phyloP scores from a whole-genome alignment of 2,797 vertebrate genomes.

The Syngnathus rostellatus region DNA sequence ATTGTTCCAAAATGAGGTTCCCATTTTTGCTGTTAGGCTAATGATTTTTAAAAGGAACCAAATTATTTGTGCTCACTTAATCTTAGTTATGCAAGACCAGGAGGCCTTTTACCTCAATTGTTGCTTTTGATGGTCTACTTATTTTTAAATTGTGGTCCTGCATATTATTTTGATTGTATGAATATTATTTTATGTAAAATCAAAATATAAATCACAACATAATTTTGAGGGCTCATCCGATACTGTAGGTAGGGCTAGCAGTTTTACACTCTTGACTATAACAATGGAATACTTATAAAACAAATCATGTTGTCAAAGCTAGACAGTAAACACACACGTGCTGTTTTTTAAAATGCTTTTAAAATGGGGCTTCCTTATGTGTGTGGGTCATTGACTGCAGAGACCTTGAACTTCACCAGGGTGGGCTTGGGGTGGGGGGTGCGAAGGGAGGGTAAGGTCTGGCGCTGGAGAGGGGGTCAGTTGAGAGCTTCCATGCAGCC shows the following conservation, averaged over 20 bases:
- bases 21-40: not conserved
- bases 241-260: not conserved
- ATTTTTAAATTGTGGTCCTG: not conserved
- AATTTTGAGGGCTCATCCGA: not conserved
- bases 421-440: slow-evolving; percentile 42
- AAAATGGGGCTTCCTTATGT: not conserved
- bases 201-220: not conserved
- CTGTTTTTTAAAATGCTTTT: not conserved
- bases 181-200: not conserved
- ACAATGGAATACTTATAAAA: not conserved
- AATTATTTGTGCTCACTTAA: not conserved
- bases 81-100: not conserved
- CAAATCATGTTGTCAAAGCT: not conserved
- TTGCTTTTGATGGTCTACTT: not conserved
- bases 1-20: not conserved
- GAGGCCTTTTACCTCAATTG: not conserved
- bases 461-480: slow-evolving; percentile 30
- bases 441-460: slow-evolving; percentile 24
- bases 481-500: slow-evolving; percentile 54
- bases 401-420: slow-evolving; percentile 67
- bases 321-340: not conserved
- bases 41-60: not conserved
- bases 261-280: not conserved
- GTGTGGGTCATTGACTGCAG: slow-evolving; percentile 18
- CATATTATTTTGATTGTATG: not conserved